These are phyloP conservation scores for Onychomys leucogaster DNA, from an alignment of 2,797 vertebrate species.

Conservation along the genomic window DNA sequence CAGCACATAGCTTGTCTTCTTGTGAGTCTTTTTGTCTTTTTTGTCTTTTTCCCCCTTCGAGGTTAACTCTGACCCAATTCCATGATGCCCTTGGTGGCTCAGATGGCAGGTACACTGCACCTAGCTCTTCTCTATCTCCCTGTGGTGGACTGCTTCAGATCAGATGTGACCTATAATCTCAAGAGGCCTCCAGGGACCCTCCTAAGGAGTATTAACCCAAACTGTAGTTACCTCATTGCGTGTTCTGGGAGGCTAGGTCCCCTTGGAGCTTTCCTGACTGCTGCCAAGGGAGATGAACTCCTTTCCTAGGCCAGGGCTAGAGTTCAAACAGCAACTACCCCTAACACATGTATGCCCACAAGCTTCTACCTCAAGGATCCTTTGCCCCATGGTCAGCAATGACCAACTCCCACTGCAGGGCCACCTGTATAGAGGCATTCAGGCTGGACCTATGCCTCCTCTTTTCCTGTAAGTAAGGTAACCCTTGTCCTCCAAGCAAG, in stretches of 20 bases:
- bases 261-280: constrained; percentile 68
- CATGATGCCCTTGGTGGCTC: background rate
- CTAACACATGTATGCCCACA: background rate
- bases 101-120: background rate
- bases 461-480: background rate
- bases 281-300: background rate
- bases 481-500: background rate
- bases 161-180: constrained; percentile 85
- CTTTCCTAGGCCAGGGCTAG: background rate
- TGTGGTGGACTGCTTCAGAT: background rate
- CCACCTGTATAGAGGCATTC: background rate
- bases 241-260: constrained; percentile 79
- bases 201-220: constrained; percentile 88
- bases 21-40: background rate
- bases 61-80: background rate
- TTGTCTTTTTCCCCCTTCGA: background rate
- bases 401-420: background rate
- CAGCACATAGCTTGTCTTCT: background rate
- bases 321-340: background rate
- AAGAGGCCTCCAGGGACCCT: constrained; percentile 86
- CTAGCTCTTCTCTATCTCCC: background rate
- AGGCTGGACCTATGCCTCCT: accelerated
- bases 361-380: background rate
- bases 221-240: constrained; percentile 76
- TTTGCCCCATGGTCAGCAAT: background rate